Percentiles rank a stretch among this genome's conserved stretches.
Conservation (phyloP, 2,113 vertebrate species). For the Rallus limicola region DNA sequence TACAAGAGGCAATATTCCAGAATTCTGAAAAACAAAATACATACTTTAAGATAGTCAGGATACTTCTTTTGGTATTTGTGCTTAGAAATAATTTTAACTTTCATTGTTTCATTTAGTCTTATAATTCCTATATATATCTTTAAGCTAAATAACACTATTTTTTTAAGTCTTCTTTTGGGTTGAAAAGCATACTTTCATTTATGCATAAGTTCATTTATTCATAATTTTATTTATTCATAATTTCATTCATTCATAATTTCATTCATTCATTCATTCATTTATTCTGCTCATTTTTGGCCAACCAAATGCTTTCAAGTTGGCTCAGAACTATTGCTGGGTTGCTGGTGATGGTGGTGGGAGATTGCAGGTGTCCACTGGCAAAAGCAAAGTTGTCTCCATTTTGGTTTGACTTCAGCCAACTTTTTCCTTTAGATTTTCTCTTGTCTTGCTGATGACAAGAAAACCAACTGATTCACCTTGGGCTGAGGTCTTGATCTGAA, state of each 20-base stretch:
- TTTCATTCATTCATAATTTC: no score
- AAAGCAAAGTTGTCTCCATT: not conserved
- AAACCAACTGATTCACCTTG: not conserved
- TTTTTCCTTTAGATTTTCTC: not conserved
- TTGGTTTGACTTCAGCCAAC: not conserved
- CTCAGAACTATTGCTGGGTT: not conserved
- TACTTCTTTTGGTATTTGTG: not conserved
- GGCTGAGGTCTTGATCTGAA: fast-evolving
- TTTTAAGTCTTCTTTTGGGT: not conserved
- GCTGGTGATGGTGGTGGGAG: not conserved
- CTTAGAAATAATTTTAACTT: not conserved
- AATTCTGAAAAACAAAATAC: not conserved
- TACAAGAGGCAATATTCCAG: not conserved
- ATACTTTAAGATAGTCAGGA: not conserved
- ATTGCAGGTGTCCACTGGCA: not conserved
- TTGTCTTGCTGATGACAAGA: not conserved
- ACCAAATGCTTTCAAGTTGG: not conserved
- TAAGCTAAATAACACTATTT: not conserved
- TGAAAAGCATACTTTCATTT: not conserved
- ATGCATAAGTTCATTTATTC: no score
- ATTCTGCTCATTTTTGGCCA: not conserved
- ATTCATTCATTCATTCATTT: no score
- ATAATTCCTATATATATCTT: not conserved
- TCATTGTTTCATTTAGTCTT: not conserved
- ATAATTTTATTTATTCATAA: no score